Percentiles rank a stretch among this genome's conserved stretches.
phyloP scores from a whole-genome alignment of 2,113 vertebrate genomes.

The Naja naja region DNA sequence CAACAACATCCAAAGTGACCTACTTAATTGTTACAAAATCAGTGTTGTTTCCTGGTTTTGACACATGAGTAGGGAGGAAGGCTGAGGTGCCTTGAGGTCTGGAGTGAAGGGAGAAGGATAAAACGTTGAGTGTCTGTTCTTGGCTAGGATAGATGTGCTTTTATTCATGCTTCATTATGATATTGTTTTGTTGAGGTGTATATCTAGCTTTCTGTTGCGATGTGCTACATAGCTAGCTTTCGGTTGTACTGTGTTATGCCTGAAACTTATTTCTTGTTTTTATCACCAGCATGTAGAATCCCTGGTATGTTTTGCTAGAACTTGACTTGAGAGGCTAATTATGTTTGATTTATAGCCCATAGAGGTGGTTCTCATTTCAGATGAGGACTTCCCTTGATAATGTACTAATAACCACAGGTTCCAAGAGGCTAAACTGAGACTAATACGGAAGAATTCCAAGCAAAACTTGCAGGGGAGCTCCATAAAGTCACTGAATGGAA shows the following conservation, averaged over 20 bases:
- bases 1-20: neutral
- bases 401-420: conserved; percentile 70
- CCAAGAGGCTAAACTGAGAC: conserved; percentile 62
- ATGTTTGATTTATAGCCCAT: conserved; percentile 67
- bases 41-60: neutral
- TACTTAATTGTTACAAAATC: neutral
- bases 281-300: neutral
- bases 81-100: neutral
- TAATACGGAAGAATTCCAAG: conserved; percentile 63
- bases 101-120: neutral
- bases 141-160: neutral
- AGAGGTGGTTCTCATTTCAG: conserved; percentile 63
- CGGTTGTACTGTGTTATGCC: neutral
- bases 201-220: neutral
- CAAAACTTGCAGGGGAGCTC: conserved; percentile 64
- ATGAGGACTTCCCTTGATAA: conserved; percentile 64
- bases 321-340: conserved; percentile 66
- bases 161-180: neutral
- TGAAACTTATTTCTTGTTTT: neutral
- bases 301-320: conserved; percentile 44
- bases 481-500: conserved; percentile 65
- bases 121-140: neutral
- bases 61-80: neutral
- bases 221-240: neutral
- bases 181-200: neutral